These are phyloP conservation scores for Epinotia nisella DNA, from an alignment of 2,888 invertebrate species.

Conservation along the genomic window DNA sequence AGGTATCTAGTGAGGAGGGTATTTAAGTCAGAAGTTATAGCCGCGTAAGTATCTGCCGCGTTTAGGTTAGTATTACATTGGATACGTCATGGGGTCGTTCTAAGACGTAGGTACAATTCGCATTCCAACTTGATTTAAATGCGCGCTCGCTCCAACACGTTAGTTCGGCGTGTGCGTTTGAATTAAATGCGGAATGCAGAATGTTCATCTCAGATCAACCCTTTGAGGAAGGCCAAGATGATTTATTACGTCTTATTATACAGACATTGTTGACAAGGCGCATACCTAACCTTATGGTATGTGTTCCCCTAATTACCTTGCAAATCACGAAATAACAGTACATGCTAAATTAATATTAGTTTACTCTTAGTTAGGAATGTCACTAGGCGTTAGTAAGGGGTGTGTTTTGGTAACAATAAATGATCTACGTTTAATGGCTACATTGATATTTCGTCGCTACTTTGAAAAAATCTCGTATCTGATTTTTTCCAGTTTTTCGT, in stretches of 20 bases:
- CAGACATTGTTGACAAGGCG: conserved; percentile 34
- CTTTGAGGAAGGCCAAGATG: conserved; percentile 4
- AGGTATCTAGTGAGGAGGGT: too few relatives aligned
- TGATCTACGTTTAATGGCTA: not conserved
- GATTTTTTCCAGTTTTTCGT: too few relatives aligned
- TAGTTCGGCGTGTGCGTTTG: not conserved
- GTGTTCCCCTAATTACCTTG: conserved; percentile 32
- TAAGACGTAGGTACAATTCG: not conserved
- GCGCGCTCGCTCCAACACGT: not conserved
- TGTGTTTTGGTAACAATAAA: not conserved
- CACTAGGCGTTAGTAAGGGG: not conserved
- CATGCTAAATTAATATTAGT: conserved; percentile 17
- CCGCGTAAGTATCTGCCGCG: not conserved
- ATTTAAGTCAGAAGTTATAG: not conserved
- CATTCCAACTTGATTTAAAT: not conserved
- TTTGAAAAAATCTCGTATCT: too few relatives aligned
- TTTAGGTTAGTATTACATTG: too few relatives aligned
- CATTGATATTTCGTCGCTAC: too few relatives aligned
- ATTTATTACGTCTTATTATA: conserved; percentile 39
- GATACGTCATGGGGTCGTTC: not conserved
- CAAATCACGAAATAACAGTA: conserved; percentile 42
- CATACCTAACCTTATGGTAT: conserved; percentile 32
- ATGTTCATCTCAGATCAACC: not conserved
- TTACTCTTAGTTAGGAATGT: not conserved
- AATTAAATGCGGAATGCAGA: not conserved